Percentiles rank a stretch among this genome's conserved stretches.
These are phyloP conservation scores for Ranitomeya imitator DNA, from an alignment of 2,113 vertebrate species.

Conservation along the genomic window DNA sequence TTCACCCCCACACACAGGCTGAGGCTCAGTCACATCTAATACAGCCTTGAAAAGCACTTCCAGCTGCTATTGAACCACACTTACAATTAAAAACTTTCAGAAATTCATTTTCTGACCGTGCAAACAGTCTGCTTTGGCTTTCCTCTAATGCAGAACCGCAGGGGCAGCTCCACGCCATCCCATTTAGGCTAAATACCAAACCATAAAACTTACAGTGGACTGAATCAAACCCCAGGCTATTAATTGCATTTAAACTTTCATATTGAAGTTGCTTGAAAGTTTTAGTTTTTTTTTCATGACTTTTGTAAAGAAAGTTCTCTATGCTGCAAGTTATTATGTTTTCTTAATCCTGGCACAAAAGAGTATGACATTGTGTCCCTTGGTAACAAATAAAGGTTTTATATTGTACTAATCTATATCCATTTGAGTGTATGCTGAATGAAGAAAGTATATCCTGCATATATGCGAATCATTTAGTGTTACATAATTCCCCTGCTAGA, in stretches of 20 bases:
- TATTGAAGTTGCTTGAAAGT: conserved; percentile 41
- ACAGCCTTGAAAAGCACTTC: conserved; percentile 51
- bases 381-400: not conserved
- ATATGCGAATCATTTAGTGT: no score
- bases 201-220: conserved; percentile 43
- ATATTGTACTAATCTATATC: not conserved
- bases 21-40: conserved; percentile 38
- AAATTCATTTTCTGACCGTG: conserved; percentile 59
- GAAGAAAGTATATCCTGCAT: no score
- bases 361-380: not conserved
- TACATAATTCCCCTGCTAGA: no score
- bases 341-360: conserved; percentile 16
- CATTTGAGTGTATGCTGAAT: not conserved
- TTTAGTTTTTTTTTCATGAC: conserved; percentile 26
- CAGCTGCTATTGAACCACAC: conserved; percentile 55
- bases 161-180: conserved; percentile 54
- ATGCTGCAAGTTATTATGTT: not conserved
- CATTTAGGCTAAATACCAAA: conserved; percentile 55
- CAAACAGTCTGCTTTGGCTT: conserved; percentile 51
- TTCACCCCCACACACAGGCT: conserved; percentile 49
- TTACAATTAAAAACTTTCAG: conserved; percentile 56
- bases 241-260: conserved; percentile 51
- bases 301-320: conserved; percentile 26
- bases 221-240: conserved; percentile 54
- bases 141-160: conserved; percentile 56